Base-by-base conservation (phyloP, 1,140 invertebrate species). In the Drosophila nasuta region DNA sequence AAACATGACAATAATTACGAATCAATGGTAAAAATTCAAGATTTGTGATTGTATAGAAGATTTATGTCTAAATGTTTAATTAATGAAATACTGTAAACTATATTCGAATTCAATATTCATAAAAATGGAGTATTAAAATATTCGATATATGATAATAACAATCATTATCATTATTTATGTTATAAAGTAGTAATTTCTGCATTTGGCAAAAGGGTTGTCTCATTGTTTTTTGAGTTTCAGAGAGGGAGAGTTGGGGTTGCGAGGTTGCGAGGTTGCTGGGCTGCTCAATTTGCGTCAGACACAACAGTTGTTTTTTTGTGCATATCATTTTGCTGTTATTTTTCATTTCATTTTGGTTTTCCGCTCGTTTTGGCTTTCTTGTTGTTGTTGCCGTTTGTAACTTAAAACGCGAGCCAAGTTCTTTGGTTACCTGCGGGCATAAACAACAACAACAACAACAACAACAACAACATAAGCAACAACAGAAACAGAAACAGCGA, bases 371-470 rank as follows among this genome's bases (percentile, higher is more conserved):
- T 10, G 35, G 35, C 35, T 33, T 79, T 51, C 13, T 65, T 65
- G 10, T 17, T 51, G 67, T 59, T 58, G 15, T 59, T 38, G 35
- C 41, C 33, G 17, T 41, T 13, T 60, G 83, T 88, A 88, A 88
- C 83, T 89, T 63, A 77, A 88, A 75, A 83, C 85, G 74, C 81
- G 70, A 65, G 81, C 67, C 75, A 76, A 79, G 8, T 78, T 86
- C 78, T 86, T 81, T 25, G 68, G 74, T 86, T 86, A 86, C 82
- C 82, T 87, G 81, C 81, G 82, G 78, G 67, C 54, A 46, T 11
- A 57, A 17, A 30, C 43, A 64, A 28, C 25, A 41, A 64, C 33
- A 79, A 51, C 43, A 64, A 28, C 25, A 41, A 64, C 33, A 79
- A 51, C 43, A 64, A 28, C 25, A 41, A 64, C 33, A 79, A 51